Evolutionary conservation across 37 sponge, comb jelly and placozoan genomes (phyloP).

Genomic region (Cliona cf. orientalis): DNA sequence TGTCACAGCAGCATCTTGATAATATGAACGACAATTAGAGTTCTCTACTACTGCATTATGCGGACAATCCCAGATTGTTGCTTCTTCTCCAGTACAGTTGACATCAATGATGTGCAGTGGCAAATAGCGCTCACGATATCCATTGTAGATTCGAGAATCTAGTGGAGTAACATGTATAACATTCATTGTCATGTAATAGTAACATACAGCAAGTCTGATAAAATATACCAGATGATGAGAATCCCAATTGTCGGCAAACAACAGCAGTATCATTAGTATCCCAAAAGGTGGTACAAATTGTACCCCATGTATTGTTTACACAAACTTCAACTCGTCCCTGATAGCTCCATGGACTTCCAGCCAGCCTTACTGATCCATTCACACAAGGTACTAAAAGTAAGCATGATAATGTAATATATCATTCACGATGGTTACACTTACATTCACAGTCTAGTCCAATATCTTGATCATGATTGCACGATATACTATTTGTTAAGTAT

Average conservation of each 20-base stretch:
- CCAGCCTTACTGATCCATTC: neutral
- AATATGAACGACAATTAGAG: neutral
- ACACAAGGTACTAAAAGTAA: neutral
- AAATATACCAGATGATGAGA: neutral
- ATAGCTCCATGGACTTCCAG: neutral
- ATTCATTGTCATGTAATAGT: neutral
- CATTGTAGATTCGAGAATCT: neutral
- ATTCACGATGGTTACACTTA: no score
- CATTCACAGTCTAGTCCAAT: slow-evolving; percentile 8
- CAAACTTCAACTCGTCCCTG: slow-evolving; percentile 10
- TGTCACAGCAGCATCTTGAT: no score
- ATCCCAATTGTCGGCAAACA: neutral
- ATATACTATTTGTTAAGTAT: neutral
- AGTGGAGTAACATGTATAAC: neutral
- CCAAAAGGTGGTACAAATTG: neutral
- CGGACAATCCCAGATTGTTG: neutral
- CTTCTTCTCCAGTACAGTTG: neutral
- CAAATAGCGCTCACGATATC: neutral
- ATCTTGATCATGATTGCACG: neutral
- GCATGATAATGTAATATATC: neutral
- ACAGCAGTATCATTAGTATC: neutral
- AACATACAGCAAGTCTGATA: neutral
- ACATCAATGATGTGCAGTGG: neutral
- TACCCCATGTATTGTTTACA: slow-evolving; percentile 4
- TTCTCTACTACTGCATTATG: neutral